Evolutionary conservation across 2,888 invertebrate genomes (phyloP).

Genomic region (Ceramica pisi): DNA sequence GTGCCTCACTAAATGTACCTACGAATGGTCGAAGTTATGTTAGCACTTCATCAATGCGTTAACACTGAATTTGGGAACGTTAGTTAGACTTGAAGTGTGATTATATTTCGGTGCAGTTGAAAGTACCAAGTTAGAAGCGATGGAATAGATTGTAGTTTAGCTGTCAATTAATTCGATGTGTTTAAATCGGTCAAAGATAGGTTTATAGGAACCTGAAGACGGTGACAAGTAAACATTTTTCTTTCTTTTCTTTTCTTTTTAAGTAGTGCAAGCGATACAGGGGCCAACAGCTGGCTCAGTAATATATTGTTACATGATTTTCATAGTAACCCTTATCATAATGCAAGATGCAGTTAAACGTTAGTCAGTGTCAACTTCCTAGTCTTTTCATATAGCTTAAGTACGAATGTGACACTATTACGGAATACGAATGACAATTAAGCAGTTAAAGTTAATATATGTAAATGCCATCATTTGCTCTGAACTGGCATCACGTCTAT

Average conservation of each 20-base stretch:
- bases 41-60: conserved; percentile 50
- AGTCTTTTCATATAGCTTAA: neutral
- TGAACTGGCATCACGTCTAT: conserved; percentile 12
- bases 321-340: no score
- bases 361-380: no score
- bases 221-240: no score
- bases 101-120: conserved; percentile 35
- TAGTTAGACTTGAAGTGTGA: conserved; percentile 25
- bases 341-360: no score
- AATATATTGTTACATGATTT: no score
- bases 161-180: conserved; percentile 10
- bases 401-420: neutral
- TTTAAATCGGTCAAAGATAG: conserved; percentile 4
- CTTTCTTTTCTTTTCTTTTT: no score
- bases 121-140: conserved; percentile 26
- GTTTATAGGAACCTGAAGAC: no score
- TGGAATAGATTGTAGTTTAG: neutral
- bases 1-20: conserved; percentile 13
- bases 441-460: conserved; percentile 28
- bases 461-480: conserved; percentile 26
- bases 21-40: conserved; percentile 22
- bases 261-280: no score
- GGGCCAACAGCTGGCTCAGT: no score
- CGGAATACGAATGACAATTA: conserved; percentile 12
- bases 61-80: conserved; percentile 15